A percentile compares a stretch with the other conserved stretches of the same genome.
Conservation (phyloP, 2,113 vertebrate species). For the Murina feae region DNA sequence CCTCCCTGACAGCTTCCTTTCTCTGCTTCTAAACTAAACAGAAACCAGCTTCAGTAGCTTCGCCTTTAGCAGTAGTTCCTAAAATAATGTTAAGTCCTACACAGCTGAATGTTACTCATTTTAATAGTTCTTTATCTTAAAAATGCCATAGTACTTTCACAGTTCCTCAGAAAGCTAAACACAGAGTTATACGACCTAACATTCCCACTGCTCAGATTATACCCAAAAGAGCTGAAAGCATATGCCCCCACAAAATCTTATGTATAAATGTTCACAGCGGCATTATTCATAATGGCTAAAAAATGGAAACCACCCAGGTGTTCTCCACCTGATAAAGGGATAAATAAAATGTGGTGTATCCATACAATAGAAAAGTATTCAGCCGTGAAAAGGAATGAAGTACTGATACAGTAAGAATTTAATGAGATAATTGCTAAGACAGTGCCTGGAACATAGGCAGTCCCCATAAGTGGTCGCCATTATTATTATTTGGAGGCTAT, state of each 20-base stretch:
- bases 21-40: neutral
- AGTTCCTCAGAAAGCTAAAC: neutral
- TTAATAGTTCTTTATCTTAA: neutral
- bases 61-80: neutral
- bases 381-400: neutral
- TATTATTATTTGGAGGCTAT: neutral
- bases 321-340: neutral
- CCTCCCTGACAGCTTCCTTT: neutral
- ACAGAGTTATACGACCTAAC: neutral
- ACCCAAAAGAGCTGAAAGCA: neutral
- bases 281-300: neutral
- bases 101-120: neutral
- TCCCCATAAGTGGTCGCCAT: neutral
- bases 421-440: too few relatives aligned
- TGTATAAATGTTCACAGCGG: neutral
- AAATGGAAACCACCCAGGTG: neutral
- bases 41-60: neutral
- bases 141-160: neutral
- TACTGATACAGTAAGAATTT: neutral
- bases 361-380: neutral
- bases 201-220: neutral
- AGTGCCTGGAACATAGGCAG: neutral
- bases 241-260: neutral
- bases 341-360: neutral
- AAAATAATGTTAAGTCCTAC: neutral